Percentiles rank a stretch among this genome's conserved stretches.
These are phyloP conservation scores for Parazoanthus swiftii DNA, from an alignment of 92 coral and sea anemone species.

Conservation along the genomic window DNA sequence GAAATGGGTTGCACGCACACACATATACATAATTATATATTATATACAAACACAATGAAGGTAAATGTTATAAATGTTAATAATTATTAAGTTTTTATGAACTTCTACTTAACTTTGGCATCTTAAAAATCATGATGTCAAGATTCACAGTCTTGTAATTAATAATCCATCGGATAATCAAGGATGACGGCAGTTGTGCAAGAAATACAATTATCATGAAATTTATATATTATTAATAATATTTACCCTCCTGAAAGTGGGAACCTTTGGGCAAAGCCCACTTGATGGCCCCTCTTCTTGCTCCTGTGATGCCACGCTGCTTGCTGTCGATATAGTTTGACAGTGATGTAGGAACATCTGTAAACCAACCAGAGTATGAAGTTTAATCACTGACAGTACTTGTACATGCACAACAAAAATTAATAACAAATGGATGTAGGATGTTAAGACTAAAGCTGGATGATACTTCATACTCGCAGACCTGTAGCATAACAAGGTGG, in stretches of 20 bases:
- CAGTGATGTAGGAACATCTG: conserved; percentile 84
- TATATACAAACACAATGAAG: no score
- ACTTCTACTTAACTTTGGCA: no score
- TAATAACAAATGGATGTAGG: background rate
- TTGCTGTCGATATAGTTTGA: conserved; percentile 89
- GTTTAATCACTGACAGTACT: no score
- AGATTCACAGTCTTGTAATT: background rate
- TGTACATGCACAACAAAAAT: background rate
- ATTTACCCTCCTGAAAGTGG: conserved; percentile 73
- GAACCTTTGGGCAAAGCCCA: conserved; percentile 85
- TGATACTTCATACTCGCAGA: no score
- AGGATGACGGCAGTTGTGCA: no score
- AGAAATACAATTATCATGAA: no score
- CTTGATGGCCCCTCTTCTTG: conserved; percentile 93
- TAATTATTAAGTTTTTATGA: no score
- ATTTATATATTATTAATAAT: no score
- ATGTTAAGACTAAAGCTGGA: background rate
- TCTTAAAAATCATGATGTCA: no score
- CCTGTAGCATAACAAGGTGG: background rate
- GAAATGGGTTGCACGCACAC: no score
- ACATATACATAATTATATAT: no score
- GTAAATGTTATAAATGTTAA: no score
- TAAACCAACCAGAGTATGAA: background rate
- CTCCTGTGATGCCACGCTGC: conserved; percentile 89
- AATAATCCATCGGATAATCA: background rate